Base-by-base conservation (phyloP, 2,888 invertebrate genomes). In the Parelbella ahira region DNA sequence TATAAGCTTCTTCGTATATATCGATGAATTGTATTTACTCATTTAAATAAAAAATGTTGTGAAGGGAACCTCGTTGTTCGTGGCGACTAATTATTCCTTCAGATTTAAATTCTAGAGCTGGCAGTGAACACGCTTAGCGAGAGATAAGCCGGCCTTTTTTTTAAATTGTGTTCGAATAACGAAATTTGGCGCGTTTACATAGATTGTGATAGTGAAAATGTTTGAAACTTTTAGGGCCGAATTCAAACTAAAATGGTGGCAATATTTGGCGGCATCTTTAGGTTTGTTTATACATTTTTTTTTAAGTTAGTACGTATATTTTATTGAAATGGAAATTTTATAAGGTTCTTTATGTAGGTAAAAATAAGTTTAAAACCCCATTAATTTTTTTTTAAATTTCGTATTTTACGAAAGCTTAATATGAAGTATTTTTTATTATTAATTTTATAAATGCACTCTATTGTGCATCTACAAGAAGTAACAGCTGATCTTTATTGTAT, bases 211-310 rank as follows among this genome's bases (percentile, higher is more conserved):
- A 47, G 52, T 60, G 50, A 68, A 47, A 51, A 72, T 79, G 76
- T 71, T 80, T 42, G 71, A 75, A 47, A 60, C 45, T 15, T 65
- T 68, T 24, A 63, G 56, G 51, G 52, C 55, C 23, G 68, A 75
- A 42, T 58, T 84, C 1, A 71, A 72, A 56, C 56, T 68, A 48
- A 77, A 80, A 78, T 86, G 87, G 87, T 69, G 81, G 47, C 87
- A 86, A 66, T 86, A 82, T 67, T 78, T 86, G 54, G 74, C 72
- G 43, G 86, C 86, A 43, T 86, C 83, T 18, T 72, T 86, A 48
- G 87, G 87, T 84, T 59, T 64, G 72, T 52, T 47, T n/a, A n/a
- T n/a, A n/a, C n/a, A 4, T 15, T 15, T 44, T 36, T 29, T 46
- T 21, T 9, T 32, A 1, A 21, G 4, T 33, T 44, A n/a, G n/a